Conservation (phyloP, 2,113 vertebrate genomes). For the Plecotus auritus region DNA sequence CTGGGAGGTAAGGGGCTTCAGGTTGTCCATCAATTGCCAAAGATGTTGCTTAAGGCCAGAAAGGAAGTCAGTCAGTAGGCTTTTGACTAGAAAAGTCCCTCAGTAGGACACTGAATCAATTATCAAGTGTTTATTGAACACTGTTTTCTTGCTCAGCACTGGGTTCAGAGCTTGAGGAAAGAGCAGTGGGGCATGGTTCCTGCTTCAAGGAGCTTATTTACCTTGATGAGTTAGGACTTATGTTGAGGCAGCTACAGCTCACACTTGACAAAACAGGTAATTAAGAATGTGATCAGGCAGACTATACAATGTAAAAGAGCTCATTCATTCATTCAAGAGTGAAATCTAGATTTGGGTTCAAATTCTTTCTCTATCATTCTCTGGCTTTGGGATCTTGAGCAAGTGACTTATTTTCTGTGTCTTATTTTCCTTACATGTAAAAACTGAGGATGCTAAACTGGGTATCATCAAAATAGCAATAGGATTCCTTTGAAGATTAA, state of each 20-base stretch:
- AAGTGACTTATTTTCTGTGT: neutral
- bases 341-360: neutral
- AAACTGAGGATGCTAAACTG: neutral
- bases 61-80: neutral
- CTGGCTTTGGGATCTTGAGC: neutral
- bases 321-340: neutral
- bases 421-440: neutral
- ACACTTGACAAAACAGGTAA: neutral
- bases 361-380: neutral
- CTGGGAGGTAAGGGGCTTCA: neutral
- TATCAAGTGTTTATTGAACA: conserved; percentile 27
- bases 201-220: neutral
- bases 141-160: conserved; percentile 11
- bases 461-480: neutral
- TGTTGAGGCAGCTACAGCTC: neutral
- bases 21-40: neutral
- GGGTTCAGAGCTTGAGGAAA: neutral
- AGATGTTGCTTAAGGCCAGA: neutral
- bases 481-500: conserved; percentile 39
- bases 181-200: neutral
- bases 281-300: neutral
- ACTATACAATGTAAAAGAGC: neutral
- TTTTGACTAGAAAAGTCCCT: neutral
- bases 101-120: conserved; percentile 16
- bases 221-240: neutral